Conservation (phyloP, 2,797 vertebrate genomes). For the Psittacula derbiana region DNA sequence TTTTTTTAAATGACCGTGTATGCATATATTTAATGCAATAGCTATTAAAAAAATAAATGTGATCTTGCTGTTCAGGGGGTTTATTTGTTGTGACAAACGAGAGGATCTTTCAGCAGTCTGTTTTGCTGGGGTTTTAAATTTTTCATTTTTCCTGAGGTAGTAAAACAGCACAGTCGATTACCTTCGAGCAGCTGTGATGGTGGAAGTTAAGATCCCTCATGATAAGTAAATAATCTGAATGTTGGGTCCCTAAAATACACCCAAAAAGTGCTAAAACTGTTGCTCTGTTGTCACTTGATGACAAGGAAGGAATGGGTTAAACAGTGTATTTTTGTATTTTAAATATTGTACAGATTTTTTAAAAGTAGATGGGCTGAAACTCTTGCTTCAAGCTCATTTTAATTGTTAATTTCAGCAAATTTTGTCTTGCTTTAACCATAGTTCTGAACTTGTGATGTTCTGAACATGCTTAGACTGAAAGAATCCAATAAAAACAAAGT, state of each 20-base stretch:
- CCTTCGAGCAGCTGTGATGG: neutral
- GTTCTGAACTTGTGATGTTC: constrained; percentile 43
- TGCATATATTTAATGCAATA: neutral
- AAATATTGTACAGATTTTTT: neutral
- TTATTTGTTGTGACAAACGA: neutral
- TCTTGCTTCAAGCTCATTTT: neutral
- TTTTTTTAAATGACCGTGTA: neutral
- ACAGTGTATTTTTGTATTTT: neutral
- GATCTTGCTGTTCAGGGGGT: neutral
- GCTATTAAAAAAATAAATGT: neutral
- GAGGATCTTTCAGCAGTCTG: neutral
- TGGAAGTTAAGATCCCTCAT: neutral
- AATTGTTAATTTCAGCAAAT: neutral
- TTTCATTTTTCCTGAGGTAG: neutral
- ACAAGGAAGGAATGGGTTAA: neutral
- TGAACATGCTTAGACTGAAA: constrained; percentile 60
- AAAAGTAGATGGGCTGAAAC: neutral
- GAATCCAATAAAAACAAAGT: constrained; percentile 73
- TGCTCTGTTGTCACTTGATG: neutral
- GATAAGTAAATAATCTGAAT: neutral
- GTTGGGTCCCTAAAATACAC: neutral
- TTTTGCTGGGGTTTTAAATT: neutral
- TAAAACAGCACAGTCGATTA: neutral
- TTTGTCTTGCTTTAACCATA: constrained; percentile 47
- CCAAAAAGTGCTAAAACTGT: neutral